These are phyloP conservation scores for Flexamia atlantica DNA, from an alignment of 2,888 invertebrate species.

Conservation along the genomic window DNA sequence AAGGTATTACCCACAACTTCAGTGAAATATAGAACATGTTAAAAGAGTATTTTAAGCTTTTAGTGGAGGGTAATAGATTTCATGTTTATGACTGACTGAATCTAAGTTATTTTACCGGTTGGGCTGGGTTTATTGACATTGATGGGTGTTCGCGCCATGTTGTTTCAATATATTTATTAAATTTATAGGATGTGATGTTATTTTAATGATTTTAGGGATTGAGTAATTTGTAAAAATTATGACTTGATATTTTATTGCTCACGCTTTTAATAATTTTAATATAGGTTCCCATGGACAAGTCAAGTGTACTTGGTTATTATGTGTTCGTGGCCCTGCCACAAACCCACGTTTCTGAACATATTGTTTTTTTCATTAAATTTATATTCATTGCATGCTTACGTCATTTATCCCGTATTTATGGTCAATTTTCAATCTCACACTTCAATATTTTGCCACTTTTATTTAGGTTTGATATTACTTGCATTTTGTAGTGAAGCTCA, in stretches of 20 bases:
- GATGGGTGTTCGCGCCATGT: constrained; percentile 68
- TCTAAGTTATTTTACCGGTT: constrained; percentile 56
- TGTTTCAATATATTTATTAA: constrained; percentile 65
- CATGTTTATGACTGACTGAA: neutral
- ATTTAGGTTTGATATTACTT: no score
- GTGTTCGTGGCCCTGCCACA: neutral
- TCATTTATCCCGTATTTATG: no score
- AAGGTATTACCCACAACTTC: neutral
- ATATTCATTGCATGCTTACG: neutral
- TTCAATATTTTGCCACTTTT: no score
- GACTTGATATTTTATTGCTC: no score
- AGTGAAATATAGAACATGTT: neutral
- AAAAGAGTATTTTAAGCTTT: neutral
- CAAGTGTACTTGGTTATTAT: no score
- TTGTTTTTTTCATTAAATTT: neutral
- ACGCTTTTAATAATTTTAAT: no score
- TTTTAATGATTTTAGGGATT: no score
- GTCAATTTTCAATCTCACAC: no score
- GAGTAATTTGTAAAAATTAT: no score
- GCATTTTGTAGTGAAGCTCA: no score
- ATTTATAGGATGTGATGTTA: neutral
- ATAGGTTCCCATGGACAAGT: no score
- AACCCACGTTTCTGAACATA: constrained; percentile 7
- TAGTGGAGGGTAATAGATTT: neutral
- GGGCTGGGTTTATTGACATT: constrained; percentile 68